Evolutionary conservation across 2,888 invertebrate genomes (phyloP).

Genomic region (Oligia strigilis): DNA sequence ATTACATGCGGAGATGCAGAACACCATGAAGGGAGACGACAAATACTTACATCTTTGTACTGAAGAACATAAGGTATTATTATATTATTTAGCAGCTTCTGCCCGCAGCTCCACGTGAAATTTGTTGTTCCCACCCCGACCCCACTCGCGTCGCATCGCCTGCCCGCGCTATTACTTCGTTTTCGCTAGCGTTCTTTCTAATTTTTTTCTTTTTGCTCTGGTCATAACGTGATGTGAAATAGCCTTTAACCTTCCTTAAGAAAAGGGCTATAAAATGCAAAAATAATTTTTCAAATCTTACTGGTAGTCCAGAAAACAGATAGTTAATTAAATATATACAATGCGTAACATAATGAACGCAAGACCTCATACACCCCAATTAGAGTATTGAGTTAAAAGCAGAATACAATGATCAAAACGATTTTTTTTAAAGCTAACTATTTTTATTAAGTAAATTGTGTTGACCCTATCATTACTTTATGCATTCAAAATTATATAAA

Average conservation of each 20-base stretch:
- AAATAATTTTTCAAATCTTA: neutral
- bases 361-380: too few species aligned
- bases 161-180: too few species aligned
- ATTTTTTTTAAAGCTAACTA: too few species aligned
- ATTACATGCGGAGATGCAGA: conserved; percentile 94
- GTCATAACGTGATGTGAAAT: neutral
- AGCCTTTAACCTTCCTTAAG: neutral
- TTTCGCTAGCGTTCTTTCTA: too few species aligned
- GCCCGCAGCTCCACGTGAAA: neutral
- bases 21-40: conserved; percentile 94
- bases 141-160: too few species aligned
- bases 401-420: too few species aligned
- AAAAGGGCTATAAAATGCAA: neutral
- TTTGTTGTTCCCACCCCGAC: too few species aligned
- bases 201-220: neutral
- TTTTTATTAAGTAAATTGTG: too few species aligned
- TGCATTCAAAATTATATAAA: too few species aligned
- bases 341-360: too few species aligned
- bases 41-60: conserved; percentile 94
- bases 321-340: neutral
- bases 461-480: too few species aligned
- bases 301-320: neutral
- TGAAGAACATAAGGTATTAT: conserved; percentile 91
- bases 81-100: neutral
- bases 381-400: too few species aligned